Evolutionary conservation across 2,113 vertebrate genomes (phyloP), one percentile per base, ranked within the genome.

Genomic region (Eublepharis macularius): DNA sequence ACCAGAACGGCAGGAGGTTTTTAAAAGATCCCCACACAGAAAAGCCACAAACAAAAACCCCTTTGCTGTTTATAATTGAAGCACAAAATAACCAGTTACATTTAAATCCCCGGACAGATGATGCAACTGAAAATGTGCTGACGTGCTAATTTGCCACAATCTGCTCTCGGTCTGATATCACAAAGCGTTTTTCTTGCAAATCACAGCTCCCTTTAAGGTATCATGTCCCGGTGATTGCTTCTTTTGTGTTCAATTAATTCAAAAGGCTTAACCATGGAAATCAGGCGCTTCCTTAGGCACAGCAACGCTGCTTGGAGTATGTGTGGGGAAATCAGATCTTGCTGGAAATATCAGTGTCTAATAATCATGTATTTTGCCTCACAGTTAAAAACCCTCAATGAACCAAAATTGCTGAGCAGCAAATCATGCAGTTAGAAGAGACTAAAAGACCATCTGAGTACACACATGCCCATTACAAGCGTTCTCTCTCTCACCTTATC

Each of bases 321-420:
- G 76, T 1, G 57, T 80, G 86, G 36, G 26, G 60, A 74, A 72
- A 36, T 74, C 81, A 83, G 12, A 65, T 26, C 81, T 74, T 54
- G 49, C 79, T 82, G 72, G 83, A 89, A 91, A 84, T 8, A 82
- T 4, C 34, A 4, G 29, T 1, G 43, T 74, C 90, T 91, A 76
- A 74, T 80, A 86, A 66, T 63, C 60, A 63, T 86, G 39, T 5
- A 80, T 80, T 73, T 60, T 12, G 86, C 43, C 83, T n/a, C 86
- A 65, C 86, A 87, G 76, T 82, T 85, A 10, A 76, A 90, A 69
- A 24, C 83, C 36, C 14, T 73, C 54, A 34, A 8, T 8, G 84
- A 66, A 75, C 75, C 69, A 75, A 45, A 80, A 83, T 82, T 91
- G 85, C 89, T 87, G 87, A 84, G 90, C 88, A 73, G 78, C 43